phyloP scores from a whole-genome alignment of 2,888 invertebrate genomes.

The Agrotis segetum region DNA sequence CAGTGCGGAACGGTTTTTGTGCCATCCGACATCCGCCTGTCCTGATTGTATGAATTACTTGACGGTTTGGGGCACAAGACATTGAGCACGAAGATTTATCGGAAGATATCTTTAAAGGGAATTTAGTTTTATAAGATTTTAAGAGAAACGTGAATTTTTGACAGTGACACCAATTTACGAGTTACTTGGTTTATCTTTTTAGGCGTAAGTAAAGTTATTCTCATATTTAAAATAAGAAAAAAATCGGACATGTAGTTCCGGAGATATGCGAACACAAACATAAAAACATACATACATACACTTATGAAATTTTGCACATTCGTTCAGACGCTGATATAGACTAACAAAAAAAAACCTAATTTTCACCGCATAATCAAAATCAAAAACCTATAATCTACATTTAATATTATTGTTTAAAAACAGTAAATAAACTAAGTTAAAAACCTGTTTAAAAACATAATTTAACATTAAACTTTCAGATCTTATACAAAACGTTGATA shows the following conservation, averaged over 20 bases:
- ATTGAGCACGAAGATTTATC: constrained; percentile 19
- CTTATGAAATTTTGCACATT: too few species aligned
- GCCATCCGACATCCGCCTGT: constrained; percentile 71
- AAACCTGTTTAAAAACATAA: not conserved
- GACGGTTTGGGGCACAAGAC: constrained; percentile 28
- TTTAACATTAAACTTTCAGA: not conserved
- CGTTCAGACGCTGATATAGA: too few species aligned
- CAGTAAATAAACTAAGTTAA: not conserved
- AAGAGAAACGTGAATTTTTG: too few species aligned
- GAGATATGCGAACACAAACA: too few species aligned
- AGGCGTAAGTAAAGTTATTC: not conserved
- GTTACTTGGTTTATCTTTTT: not conserved
- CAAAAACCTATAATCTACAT: too few species aligned
- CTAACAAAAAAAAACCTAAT: too few species aligned
- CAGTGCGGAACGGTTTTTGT: constrained; percentile 75
- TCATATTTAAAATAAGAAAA: not conserved
- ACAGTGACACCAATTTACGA: too few species aligned
- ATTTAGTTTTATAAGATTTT: not conserved
- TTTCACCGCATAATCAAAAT: too few species aligned
- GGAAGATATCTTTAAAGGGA: constrained; percentile 20
- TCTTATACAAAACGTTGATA: not conserved
- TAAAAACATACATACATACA: too few species aligned
- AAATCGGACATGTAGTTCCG: too few species aligned
- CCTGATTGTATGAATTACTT: constrained; percentile 64
- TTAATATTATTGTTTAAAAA: not conserved